These are phyloP conservation scores for Helostoma temminkii DNA, from an alignment of 2,797 vertebrate species.

Conservation along the genomic window DNA sequence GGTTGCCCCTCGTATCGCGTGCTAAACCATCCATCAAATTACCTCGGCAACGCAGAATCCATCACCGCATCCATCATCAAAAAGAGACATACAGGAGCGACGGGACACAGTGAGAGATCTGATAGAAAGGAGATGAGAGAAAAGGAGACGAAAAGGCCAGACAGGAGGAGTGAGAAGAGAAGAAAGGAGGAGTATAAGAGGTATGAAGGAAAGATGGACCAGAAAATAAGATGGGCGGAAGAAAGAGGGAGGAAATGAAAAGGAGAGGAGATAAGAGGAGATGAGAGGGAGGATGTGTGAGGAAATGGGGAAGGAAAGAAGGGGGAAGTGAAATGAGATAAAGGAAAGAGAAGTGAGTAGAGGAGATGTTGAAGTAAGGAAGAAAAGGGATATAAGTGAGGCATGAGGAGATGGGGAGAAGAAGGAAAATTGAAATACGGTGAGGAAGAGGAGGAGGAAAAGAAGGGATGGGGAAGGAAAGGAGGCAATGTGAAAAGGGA, in stretches of 20 bases:
- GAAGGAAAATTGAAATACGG: background rate
- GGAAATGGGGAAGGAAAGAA: too few species aligned
- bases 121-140: slow-evolving; percentile 10
- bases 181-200: background rate
- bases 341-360: too few species aligned
- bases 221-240: background rate
- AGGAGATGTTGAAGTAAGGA: too few species aligned
- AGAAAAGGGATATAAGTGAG: too few species aligned
- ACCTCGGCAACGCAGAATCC: slow-evolving; percentile 43
- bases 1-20: background rate
- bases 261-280: too few species aligned
- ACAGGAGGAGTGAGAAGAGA: too few species aligned
- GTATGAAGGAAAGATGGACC: background rate
- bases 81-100: slow-evolving; percentile 13
- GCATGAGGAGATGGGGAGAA: too few species aligned
- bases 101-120: background rate
- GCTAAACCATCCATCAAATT: slow-evolving; percentile 54
- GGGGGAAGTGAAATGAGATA: too few species aligned
- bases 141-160: background rate
- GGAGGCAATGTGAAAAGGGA: rapidly evolving
- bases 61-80: slow-evolving; percentile 39
- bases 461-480: background rate
- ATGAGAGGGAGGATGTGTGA: too few species aligned
- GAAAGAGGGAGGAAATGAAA: background rate
- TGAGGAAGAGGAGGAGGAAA: background rate